phyloP scores from a whole-genome alignment of 2,113 vertebrate genomes.

The Mus musculus region DNA sequence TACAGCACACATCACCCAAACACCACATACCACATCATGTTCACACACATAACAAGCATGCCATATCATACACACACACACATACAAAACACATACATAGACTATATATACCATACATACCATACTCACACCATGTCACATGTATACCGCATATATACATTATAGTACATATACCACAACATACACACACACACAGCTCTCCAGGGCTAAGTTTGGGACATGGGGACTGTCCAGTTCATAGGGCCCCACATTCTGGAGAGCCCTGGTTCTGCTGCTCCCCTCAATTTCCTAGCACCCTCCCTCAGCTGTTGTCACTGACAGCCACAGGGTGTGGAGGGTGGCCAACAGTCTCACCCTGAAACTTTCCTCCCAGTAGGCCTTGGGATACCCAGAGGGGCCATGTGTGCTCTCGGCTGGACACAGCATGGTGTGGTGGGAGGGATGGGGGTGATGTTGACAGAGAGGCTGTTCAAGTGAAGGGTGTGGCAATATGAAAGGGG shows the following conservation, averaged over 20 bases:
- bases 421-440: background rate
- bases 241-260: background rate
- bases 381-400: background rate
- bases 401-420: background rate
- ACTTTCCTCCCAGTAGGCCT: background rate
- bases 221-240: rapidly evolving
- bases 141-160: background rate
- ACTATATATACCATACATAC: background rate
- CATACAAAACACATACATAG: no score
- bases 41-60: background rate
- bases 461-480: background rate
- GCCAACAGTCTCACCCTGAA: background rate
- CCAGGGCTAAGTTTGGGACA: background rate
- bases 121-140: background rate
- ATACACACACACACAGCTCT: background rate
- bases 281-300: background rate
- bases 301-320: background rate
- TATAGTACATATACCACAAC: no score
- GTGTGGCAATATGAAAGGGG: background rate
- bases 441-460: background rate
- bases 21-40: background rate
- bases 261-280: background rate
- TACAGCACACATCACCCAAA: background rate
- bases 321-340: no score
- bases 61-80: background rate